Evolutionary conservation across 2,888 invertebrate genomes (phyloP).

Genomic region (Rotaria socialis): DNA sequence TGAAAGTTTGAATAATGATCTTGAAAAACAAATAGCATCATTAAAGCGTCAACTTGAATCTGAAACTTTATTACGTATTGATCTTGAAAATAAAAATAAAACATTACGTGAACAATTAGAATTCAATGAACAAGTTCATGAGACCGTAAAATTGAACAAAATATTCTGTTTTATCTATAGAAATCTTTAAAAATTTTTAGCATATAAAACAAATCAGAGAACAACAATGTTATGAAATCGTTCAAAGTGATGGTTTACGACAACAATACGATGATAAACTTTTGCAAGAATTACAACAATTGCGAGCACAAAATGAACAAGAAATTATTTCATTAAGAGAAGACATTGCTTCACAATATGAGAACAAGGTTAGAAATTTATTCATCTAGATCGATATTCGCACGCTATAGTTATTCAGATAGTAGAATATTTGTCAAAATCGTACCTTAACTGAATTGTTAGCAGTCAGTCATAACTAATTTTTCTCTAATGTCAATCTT

Average conservation of each 20-base stretch:
- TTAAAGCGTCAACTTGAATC: slow-evolving; percentile 83
- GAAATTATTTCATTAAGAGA: slow-evolving; percentile 64
- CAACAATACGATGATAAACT: slow-evolving; percentile 88
- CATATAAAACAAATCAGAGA: slow-evolving; percentile 76
- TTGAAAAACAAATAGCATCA: slow-evolving; percentile 74
- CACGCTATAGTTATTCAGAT: no score
- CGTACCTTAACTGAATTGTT: no score
- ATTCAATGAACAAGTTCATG: slow-evolving; percentile 71
- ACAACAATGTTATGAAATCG: slow-evolving; percentile 82
- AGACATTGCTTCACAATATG: neutral
- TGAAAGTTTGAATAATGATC: slow-evolving; percentile 62
- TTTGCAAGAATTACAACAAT: slow-evolving; percentile 80
- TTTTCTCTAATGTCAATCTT: neutral
- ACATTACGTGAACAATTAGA: slow-evolving; percentile 80
- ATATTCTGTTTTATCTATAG: no score
- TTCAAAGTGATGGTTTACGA: slow-evolving; percentile 85
- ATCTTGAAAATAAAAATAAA: slow-evolving; percentile 73
- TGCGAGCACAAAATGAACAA: slow-evolving; percentile 81
- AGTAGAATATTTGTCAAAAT: no score
- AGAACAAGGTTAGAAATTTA: neutral
- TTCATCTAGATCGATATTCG: no score
- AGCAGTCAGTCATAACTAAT: no score
- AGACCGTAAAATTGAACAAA: slow-evolving; percentile 61
- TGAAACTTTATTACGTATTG: slow-evolving; percentile 84
- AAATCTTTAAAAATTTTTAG: neutral